Evolutionary conservation across 2,888 invertebrate genomes (phyloP).

Genomic region (Philhelius pedissequus): DNA sequence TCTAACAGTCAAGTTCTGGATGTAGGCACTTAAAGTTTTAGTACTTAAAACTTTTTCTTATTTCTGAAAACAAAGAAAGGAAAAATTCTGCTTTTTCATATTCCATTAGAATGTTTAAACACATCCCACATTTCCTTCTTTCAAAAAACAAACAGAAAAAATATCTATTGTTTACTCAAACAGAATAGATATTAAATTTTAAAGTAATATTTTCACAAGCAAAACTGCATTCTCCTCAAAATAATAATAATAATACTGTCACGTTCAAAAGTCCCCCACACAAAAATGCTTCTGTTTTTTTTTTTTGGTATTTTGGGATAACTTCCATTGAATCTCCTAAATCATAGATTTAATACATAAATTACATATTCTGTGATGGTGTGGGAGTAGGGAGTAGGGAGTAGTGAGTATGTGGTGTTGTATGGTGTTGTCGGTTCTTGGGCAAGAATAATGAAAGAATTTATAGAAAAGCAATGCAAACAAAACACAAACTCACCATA

Average conservation of each 20-base stretch:
- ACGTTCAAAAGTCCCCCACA: background rate
- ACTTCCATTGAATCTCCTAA: background rate
- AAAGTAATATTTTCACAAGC: background rate
- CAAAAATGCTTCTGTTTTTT: background rate
- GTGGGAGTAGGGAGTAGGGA: background rate
- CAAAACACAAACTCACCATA: constrained; percentile 37
- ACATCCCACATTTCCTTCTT: no score
- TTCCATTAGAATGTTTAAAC: no score
- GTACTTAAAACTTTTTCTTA: no score
- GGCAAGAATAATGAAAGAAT: background rate
- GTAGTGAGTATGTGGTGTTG: background rate
- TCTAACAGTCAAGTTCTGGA: no score
- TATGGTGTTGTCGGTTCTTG: background rate
- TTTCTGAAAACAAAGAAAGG: no score
- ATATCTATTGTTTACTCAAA: background rate
- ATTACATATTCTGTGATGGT: background rate
- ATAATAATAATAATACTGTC: background rate
- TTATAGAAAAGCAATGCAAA: background rate
- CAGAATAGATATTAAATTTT: background rate
- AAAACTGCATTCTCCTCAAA: background rate
- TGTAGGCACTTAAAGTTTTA: no score
- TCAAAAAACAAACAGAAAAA: background rate
- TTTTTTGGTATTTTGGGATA: no score
- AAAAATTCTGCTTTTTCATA: no score
- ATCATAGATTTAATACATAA: constrained; percentile 4